Percentiles rank a stretch among this genome's conserved stretches.
These are phyloP conservation scores for Nephrotoma guestfalica DNA, from an alignment of 2,888 invertebrate species.

Conservation along the genomic window DNA sequence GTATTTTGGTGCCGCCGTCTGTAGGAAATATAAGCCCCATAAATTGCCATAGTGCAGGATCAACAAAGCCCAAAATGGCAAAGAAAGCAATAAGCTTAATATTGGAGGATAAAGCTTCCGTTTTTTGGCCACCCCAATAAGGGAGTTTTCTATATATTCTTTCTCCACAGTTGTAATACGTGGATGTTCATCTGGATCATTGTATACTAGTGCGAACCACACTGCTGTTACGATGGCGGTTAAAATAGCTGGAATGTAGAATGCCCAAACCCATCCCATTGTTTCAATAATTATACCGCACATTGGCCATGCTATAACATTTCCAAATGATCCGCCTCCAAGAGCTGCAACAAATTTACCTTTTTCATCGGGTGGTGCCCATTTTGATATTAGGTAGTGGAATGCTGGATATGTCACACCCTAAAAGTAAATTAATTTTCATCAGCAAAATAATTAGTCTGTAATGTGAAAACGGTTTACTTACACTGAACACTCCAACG, in stretches of 20 bases:
- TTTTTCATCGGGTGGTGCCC: conserved; percentile 62
- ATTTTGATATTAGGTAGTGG: conserved; percentile 50
- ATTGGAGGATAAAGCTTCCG: conserved; percentile 38
- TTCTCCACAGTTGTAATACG: conserved; percentile 46
- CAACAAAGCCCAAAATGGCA: conserved; percentile 54
- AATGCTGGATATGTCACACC: conserved; percentile 48
- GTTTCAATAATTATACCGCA: conserved; percentile 46
- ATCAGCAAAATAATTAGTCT: background rate
- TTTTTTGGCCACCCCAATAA: conserved; percentile 29
- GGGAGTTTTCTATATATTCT: conserved; percentile 44
- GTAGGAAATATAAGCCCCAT: conserved; percentile 61
- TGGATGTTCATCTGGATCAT: conserved; percentile 46
- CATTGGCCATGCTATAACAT: conserved; percentile 52
- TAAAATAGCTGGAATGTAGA: conserved; percentile 45
- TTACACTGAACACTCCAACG: conserved; percentile 47
- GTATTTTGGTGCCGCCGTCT: conserved; percentile 62
- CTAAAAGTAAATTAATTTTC: conserved; percentile 18
- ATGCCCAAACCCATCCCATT: conserved; percentile 52
- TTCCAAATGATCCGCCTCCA: conserved; percentile 59
- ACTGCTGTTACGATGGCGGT: conserved; percentile 39
- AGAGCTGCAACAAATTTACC: conserved; percentile 56
- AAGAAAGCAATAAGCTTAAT: conserved; percentile 41
- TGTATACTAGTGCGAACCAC: conserved; percentile 48
- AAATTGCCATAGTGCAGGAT: conserved; percentile 59
- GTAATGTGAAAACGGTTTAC: conserved; percentile 13